Conservation (phyloP, 2,113 vertebrate genomes). For the Pterocles orientalis region DNA sequence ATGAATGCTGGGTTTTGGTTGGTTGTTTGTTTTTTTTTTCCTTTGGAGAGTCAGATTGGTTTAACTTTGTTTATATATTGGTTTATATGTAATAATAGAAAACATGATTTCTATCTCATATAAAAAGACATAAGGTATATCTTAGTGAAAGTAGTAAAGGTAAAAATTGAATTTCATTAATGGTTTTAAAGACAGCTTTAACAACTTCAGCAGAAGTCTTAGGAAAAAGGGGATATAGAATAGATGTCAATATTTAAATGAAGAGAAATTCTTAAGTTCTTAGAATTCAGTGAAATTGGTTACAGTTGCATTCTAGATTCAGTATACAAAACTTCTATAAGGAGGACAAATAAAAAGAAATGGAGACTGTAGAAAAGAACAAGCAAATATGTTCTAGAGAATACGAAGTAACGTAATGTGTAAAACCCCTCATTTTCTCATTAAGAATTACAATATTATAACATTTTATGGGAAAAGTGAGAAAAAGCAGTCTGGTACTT, state of each 20-base stretch:
- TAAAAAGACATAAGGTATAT: neutral
- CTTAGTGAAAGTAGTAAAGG: neutral
- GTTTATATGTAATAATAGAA: neutral
- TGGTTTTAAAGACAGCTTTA: neutral
- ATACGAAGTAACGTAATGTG: neutral
- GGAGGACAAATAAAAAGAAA: neutral
- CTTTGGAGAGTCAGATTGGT: neutral
- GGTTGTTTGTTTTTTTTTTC: no score
- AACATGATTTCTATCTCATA: neutral
- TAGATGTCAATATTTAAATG: neutral
- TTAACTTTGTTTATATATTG: neutral
- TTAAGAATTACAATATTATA: neutral
- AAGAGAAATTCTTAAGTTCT: neutral
- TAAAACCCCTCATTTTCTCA: neutral
- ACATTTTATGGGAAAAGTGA: neutral
- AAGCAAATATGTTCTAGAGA: neutral
- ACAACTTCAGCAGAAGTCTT: neutral
- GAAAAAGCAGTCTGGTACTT: neutral
- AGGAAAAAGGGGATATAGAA: neutral
- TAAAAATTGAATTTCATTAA: neutral
- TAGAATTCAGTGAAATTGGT: neutral
- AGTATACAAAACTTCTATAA: neutral
- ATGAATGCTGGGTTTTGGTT: neutral
- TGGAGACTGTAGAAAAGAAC: neutral
- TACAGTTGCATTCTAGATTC: neutral